Percentiles rank a stretch among this genome's conserved stretches.
These are phyloP conservation scores for Melanerpes formicivorus DNA, from an alignment of 2,113 vertebrate species.

Conservation along the genomic window DNA sequence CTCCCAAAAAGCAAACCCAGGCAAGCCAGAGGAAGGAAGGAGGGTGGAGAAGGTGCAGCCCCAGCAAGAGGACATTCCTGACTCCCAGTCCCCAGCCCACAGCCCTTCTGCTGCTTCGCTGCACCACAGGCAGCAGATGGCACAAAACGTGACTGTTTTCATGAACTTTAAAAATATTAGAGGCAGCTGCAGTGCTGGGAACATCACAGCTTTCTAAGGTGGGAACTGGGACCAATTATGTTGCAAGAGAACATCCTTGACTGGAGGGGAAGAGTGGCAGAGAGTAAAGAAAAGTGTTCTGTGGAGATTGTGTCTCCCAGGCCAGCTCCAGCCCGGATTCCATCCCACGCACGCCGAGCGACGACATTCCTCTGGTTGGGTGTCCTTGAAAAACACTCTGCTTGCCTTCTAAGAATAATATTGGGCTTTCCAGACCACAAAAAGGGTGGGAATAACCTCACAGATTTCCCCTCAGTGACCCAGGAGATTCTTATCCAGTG, in stretches of 20 bases:
- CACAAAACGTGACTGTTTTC: not conserved
- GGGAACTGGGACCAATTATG: slow-evolving; percentile 59
- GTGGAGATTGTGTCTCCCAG: slow-evolving; percentile 17
- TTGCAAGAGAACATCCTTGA: slow-evolving; percentile 56
- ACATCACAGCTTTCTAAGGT: slow-evolving; percentile 35
- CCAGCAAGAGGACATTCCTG: fast-evolving
- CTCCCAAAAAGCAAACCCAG: not conserved
- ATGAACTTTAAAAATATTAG: slow-evolving; percentile 24
- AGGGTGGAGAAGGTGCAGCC: not conserved
- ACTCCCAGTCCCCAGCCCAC: not conserved
- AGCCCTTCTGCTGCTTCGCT: fast-evolving
- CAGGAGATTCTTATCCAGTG: fast-evolving
- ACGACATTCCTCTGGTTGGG: slow-evolving; percentile 17
- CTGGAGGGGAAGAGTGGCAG: slow-evolving; percentile 42
- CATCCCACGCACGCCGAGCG: slow-evolving; percentile 16
- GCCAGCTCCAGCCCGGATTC: slow-evolving; percentile 4
- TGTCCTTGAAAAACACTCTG: slow-evolving; percentile 29
- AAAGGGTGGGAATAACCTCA: not conserved
- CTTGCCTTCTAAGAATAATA: slow-evolving; percentile 42
- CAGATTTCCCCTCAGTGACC: not conserved
- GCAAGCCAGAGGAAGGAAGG: not conserved
- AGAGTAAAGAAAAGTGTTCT: slow-evolving; percentile 47
- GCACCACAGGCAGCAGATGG: slow-evolving; percentile 14
- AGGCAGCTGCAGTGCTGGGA: slow-evolving; percentile 27
- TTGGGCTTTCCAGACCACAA: not conserved